Evolutionary conservation across 2,888 invertebrate genomes (phyloP).

Genomic region (Ophion costatus): DNA sequence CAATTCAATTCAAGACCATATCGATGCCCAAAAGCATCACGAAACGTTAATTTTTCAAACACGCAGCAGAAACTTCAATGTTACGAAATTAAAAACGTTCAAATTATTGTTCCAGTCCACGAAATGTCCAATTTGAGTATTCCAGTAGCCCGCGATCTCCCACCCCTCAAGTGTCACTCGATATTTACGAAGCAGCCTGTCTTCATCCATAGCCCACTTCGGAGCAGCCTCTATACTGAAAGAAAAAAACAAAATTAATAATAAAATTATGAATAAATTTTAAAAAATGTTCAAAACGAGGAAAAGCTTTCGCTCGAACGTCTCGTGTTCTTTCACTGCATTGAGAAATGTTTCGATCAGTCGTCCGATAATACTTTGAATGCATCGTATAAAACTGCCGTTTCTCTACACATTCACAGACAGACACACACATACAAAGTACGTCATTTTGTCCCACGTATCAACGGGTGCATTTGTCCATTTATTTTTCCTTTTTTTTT

Average conservation of each 20-base stretch:
- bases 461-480: conserved; percentile 33
- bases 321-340: conserved; percentile 14
- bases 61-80: no score
- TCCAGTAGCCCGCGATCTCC: background rate
- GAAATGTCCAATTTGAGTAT: background rate
- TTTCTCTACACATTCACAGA: conserved; percentile 15
- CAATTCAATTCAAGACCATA: no score
- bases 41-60: no score
- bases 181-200: background rate
- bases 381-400: conserved; percentile 62
- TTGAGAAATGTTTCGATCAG: conserved; percentile 56
- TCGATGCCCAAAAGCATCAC: no score
- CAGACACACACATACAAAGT: conserved; percentile 5
- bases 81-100: no score
- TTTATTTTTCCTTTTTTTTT: conserved; percentile 25
- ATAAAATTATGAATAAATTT: background rate
- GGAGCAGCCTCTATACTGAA: background rate
- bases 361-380: conserved; percentile 65
- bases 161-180: background rate
- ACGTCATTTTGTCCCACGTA: conserved; percentile 16
- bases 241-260: background rate
- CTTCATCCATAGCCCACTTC: background rate
- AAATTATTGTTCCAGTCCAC: no score
- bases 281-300: background rate
- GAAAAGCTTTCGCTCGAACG: background rate